Base-by-base conservation (phyloP, 2,888 invertebrate species). In the Ceriagrion tenellum region DNA sequence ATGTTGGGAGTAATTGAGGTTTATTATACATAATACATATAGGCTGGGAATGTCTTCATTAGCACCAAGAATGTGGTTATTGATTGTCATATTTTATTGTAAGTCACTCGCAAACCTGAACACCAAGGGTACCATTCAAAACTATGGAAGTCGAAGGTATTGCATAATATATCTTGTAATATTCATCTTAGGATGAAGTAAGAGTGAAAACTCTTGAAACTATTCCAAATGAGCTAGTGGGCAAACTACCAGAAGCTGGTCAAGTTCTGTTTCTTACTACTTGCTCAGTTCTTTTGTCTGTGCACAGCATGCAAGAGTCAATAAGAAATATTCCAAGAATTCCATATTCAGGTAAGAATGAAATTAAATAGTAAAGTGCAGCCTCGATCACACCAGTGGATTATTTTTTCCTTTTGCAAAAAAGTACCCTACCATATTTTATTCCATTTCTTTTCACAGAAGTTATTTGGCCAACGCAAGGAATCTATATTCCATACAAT, bases 391-490 rank as follows among this genome's bases (percentile, higher is more conserved):
- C n/a, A n/a, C n/a, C n/a, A n/a, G n/a, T n/a, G n/a, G n/a, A n/a
- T n/a, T n/a, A n/a, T n/a, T 20, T 69, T 35, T 30, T 3, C 0
- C 12, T 81, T 88, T n/a, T 89, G 20, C 89, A 47, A 55, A 20
- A 3, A 26, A 23, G 26, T 55, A 13, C 26, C 12, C 3, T 10
- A 89, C 26, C 26, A 81, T n/a, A 69, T 18, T 47, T 69, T 23
- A n/a, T 69, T 81, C 10, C 8, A 93, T 40, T 55, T 47, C 47
- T 93, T 8, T 35, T 96, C 96, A 55, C 95, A 96, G 96, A 96
- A 95, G 95, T 95, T 95, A 96, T 96, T 40, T 96, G 96, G 96
- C 96, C 96, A 18, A 96, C 96, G 55, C 96, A 96, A 26, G 95
- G 95, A 55, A 96, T 96, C 88, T 96, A 96, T 90, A 96, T 96